phyloP scores from a whole-genome alignment of 2,113 vertebrate species.

The Symphodus melops region DNA sequence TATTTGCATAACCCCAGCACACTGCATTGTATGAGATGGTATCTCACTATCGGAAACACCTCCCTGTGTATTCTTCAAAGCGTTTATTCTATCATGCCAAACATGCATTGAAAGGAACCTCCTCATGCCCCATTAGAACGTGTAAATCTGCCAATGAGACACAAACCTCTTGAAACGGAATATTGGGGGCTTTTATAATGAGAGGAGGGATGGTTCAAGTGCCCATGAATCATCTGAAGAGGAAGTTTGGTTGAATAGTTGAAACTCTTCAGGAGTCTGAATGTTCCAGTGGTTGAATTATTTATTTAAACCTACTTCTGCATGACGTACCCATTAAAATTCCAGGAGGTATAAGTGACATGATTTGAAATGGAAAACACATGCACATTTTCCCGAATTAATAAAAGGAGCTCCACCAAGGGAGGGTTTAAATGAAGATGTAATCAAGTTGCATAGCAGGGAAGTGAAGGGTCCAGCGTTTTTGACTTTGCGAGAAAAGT shows the following conservation, averaged over 20 bases:
- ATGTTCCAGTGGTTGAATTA: neutral
- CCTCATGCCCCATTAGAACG: neutral
- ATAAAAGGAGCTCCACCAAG: neutral
- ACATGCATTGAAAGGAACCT: constrained; percentile 4
- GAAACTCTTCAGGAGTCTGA: constrained; percentile 16
- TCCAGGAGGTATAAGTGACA: neutral
- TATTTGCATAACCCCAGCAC: constrained; percentile 40
- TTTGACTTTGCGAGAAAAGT: no score
- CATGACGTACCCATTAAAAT: neutral
- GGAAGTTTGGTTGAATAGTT: neutral
- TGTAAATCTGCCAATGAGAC: constrained; percentile 29
- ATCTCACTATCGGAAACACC: neutral
- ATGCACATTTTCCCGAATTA: neutral
- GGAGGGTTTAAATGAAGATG: neutral
- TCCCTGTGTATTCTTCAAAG: constrained; percentile 43
- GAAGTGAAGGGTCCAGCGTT: neutral
- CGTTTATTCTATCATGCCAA: neutral
- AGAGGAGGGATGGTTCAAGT: constrained; percentile 3
- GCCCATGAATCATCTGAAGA: constrained; percentile 2
- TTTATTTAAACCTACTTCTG: neutral
- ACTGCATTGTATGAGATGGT: neutral
- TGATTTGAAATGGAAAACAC: neutral
- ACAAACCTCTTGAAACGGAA: constrained; percentile 28
- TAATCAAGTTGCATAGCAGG: neutral
- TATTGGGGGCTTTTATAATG: constrained; percentile 22